phyloP scores from a whole-genome alignment of 1,140 invertebrate species.

The Camponotus vicinus region DNA sequence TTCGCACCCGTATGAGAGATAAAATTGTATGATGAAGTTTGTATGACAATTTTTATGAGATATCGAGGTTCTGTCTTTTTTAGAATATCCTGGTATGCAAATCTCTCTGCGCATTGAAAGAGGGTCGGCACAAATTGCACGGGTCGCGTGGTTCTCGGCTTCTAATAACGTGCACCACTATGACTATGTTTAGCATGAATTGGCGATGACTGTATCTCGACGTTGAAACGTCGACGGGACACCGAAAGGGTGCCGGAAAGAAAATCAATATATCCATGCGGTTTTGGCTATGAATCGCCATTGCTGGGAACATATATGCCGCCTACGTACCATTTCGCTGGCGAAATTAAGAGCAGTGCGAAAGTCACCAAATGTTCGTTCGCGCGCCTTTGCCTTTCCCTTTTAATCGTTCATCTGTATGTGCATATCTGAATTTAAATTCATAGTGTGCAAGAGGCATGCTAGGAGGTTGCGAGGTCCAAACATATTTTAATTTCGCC shows the following conservation, averaged over 20 bases:
- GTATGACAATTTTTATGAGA: conserved; percentile 6
- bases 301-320: not conserved
- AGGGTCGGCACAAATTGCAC: not conserved
- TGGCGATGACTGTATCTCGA: conserved; percentile 33
- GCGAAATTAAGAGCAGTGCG: not conserved
- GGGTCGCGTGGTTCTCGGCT: not conserved
- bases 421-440: conserved; percentile 44
- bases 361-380: not conserved
- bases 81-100: not conserved
- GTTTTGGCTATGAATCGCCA: conserved; percentile 38
- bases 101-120: not conserved
- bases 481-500: conserved; percentile 29
- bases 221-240: conserved; percentile 35
- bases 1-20: no score
- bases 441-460: conserved; percentile 32
- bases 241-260: conserved; percentile 18
- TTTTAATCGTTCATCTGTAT: conserved; percentile 40
- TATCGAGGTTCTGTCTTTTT: not conserved
- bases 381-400: not conserved
- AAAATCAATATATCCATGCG: conserved; percentile 58
- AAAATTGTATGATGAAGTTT: no score
- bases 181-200: not conserved
- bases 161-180: conserved; percentile 12
- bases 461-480: conserved; percentile 56
- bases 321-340: conserved; percentile 41